These are phyloP conservation scores for Tortricodes alternella DNA, from an alignment of 2,888 invertebrate genomes.

Conservation along the genomic window DNA sequence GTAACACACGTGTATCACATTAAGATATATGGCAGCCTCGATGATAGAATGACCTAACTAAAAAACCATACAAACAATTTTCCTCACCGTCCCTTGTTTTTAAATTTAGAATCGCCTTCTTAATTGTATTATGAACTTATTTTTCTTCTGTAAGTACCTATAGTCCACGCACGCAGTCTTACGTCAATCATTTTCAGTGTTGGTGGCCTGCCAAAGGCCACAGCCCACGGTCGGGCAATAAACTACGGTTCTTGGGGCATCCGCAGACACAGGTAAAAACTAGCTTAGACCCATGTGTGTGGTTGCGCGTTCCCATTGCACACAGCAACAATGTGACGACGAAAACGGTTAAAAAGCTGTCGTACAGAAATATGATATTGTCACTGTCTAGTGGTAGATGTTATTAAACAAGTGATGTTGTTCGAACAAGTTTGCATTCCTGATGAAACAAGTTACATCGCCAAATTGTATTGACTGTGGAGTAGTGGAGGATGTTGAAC, in stretches of 20 bases:
- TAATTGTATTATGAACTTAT: no score
- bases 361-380: no score
- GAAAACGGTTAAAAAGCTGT: no score
- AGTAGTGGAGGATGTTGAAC: no score
- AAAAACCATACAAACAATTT: neutral
- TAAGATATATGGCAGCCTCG: neutral
- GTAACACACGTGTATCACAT: neutral
- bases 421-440: no score
- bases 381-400: no score
- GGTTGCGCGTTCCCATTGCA: neutral
- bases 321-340: no score
- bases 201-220: constrained; percentile 10
- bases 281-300: neutral
- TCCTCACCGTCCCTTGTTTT: no score
- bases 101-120: no score
- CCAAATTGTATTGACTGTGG: no score
- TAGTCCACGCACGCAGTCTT: neutral
- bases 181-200: neutral
- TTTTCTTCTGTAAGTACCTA: neutral
- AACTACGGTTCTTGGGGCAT: neutral
- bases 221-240: constrained; percentile 4
- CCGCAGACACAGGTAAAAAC: constrained; percentile 8
- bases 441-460: no score
- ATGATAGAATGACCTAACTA: neutral
- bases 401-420: no score